phyloP scores from a whole-genome alignment of 1,140 invertebrate species.

The Tribolium castaneum region DNA sequence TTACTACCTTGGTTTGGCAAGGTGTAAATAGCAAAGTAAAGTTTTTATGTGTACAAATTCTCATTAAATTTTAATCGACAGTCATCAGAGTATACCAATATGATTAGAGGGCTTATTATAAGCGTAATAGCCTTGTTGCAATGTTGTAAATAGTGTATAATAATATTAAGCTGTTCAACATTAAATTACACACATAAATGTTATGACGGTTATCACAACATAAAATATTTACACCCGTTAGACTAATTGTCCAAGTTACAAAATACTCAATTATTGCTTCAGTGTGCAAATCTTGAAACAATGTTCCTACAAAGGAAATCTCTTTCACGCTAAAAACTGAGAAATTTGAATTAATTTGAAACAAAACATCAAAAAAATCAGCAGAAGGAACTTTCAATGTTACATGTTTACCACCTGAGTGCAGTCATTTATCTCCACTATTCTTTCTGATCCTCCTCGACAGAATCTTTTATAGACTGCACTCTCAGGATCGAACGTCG shows the following conservation, averaged over 20 bases:
- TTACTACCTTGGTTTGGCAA: no score
- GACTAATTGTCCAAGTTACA: neutral
- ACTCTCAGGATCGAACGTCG: constrained; percentile 43
- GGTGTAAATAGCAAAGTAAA: no score
- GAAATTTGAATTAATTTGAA: no score
- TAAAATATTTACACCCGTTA: neutral
- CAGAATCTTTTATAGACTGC: constrained; percentile 36
- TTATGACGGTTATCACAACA: neutral
- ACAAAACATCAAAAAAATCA: no score
- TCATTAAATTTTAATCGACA: constrained; percentile 21
- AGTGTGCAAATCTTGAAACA: no score
- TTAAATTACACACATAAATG: constrained; percentile 3
- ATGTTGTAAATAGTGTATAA: neutral
- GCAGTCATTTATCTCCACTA: constrained; percentile 50
- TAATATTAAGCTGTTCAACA: neutral
- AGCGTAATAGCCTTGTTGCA: constrained; percentile 1
- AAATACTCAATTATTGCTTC: no score
- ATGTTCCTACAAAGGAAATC: no score
- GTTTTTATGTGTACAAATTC: neutral
- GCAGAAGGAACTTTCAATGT: no score
- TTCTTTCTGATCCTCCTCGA: constrained; percentile 45
- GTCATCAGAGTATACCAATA: neutral
- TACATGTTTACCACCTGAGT: constrained; percentile 51
- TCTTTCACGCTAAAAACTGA: no score
- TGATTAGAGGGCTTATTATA: neutral